phyloP scores from a whole-genome alignment of 2,113 vertebrate species.

The Silurus glanis region DNA sequence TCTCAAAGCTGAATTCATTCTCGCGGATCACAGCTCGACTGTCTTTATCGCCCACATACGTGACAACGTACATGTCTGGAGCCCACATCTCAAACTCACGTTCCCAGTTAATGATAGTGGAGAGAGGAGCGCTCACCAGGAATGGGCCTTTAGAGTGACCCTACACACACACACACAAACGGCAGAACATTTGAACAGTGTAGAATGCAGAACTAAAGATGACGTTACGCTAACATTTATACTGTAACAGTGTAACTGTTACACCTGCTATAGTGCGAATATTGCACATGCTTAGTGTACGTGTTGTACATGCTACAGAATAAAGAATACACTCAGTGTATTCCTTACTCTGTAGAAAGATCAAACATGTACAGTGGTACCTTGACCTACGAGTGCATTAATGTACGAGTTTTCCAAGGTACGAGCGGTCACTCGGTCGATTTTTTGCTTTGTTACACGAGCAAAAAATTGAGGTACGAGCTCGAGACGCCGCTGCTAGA shows the following conservation, averaged over 20 bases:
- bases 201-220: neutral
- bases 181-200: neutral
- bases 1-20: constrained; percentile 96
- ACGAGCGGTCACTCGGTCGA: too few species aligned
- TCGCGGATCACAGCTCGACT: constrained; percentile 95
- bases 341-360: too few species aligned
- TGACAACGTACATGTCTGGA: constrained; percentile 97
- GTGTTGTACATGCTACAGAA: neutral
- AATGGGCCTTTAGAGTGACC: constrained; percentile 98
- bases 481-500: too few species aligned
- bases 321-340: neutral
- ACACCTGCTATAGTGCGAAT: neutral
- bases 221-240: too few species aligned
- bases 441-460: too few species aligned
- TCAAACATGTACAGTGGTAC: too few species aligned
- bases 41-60: constrained; percentile 94
- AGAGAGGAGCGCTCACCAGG: constrained; percentile 93
- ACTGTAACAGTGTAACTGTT: neutral
- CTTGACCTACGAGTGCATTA: too few species aligned
- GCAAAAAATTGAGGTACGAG: too few species aligned
- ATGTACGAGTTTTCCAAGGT: too few species aligned
- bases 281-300: neutral
- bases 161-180: constrained; percentile 61
- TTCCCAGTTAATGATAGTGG: constrained; percentile 99
- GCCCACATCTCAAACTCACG: constrained; percentile 99